Evolutionary conservation across 1,140 invertebrate species (phyloP).

Genomic region (Drosophila sulfurigaster): DNA sequence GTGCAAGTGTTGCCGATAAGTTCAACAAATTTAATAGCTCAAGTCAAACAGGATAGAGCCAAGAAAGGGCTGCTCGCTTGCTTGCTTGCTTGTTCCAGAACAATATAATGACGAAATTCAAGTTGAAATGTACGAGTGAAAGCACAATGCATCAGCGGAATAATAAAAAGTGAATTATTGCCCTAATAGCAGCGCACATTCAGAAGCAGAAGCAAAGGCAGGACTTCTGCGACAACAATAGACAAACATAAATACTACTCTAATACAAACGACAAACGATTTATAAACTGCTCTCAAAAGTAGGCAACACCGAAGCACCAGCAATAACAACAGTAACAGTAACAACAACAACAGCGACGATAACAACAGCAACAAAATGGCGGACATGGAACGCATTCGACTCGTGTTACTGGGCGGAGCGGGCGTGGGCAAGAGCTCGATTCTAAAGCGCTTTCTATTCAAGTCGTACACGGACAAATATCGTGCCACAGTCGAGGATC

Average conservation of each 20-base stretch:
- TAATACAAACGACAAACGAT: conserved; percentile 51
- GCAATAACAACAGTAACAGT: conserved; percentile 6
- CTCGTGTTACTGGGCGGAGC: conserved; percentile 94
- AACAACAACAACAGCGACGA: conserved; percentile 22
- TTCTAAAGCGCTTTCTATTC: conserved; percentile 94
- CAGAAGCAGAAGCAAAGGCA: conserved; percentile 18
- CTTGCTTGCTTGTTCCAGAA: conserved; percentile 3
- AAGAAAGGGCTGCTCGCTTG: background rate
- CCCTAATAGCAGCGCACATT: conserved; percentile 30
- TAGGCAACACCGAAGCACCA: background rate
- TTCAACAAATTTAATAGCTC: conserved; percentile 45
- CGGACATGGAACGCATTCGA: conserved; percentile 92
- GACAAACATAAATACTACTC: conserved; percentile 25
- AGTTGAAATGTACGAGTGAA: conserved; percentile 51
- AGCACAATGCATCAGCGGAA: conserved; percentile 40
- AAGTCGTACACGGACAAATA: conserved; percentile 94
- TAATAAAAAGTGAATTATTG: conserved; percentile 43
- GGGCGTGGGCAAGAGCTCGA: conserved; percentile 94
- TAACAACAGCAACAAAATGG: conserved; percentile 76
- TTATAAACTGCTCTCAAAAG: conserved; percentile 39
- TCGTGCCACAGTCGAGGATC: conserved; percentile 94
- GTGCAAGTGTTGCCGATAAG: conserved; percentile 47
- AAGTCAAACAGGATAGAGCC: conserved; percentile 46
- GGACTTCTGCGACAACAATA: conserved; percentile 35
- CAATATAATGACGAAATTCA: conserved; percentile 53